Evolutionary conservation across 2,888 invertebrate species (phyloP).

Genomic region (Thelaira solivaga): DNA sequence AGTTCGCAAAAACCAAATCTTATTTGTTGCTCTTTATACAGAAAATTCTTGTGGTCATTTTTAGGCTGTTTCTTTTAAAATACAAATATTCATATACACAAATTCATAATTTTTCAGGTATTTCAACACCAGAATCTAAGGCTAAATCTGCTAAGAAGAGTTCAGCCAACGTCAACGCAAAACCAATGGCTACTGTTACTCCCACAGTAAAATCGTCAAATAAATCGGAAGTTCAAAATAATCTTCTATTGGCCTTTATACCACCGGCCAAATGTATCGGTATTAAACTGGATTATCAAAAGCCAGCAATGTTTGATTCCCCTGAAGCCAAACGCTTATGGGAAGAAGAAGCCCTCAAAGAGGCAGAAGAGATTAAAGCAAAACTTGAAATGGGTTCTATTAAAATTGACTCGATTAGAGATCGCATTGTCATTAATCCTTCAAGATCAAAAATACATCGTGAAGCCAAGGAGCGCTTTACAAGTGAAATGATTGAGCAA

Average conservation of each 20-base stretch:
- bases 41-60: no score
- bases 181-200: constrained; percentile 70
- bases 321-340: constrained; percentile 81
- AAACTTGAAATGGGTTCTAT: constrained; percentile 81
- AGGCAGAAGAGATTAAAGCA: constrained; percentile 81
- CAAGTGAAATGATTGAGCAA: constrained; percentile 72
- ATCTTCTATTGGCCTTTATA: constrained; percentile 81
- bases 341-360: constrained; percentile 82
- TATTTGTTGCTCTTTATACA: no score
- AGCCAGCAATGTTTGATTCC: constrained; percentile 80
- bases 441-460: constrained; percentile 69
- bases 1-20: no score
- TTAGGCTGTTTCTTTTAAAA: no score
- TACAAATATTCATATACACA: background rate
- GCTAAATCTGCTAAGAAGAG: constrained; percentile 57
- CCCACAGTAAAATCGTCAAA: constrained; percentile 64
- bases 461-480: constrained; percentile 71
- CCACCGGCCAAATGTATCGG: constrained; percentile 82
- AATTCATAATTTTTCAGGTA: constrained; percentile 46
- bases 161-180: constrained; percentile 48
- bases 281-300: constrained; percentile 81
- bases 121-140: constrained; percentile 47
- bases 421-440: constrained; percentile 81
- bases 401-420: constrained; percentile 79
- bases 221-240: constrained; percentile 68